A percentile compares a stretch with the other conserved stretches of the same genome.
phyloP scores from a whole-genome alignment of 1,140 invertebrate genomes.

The Monochamus saltuarius region DNA sequence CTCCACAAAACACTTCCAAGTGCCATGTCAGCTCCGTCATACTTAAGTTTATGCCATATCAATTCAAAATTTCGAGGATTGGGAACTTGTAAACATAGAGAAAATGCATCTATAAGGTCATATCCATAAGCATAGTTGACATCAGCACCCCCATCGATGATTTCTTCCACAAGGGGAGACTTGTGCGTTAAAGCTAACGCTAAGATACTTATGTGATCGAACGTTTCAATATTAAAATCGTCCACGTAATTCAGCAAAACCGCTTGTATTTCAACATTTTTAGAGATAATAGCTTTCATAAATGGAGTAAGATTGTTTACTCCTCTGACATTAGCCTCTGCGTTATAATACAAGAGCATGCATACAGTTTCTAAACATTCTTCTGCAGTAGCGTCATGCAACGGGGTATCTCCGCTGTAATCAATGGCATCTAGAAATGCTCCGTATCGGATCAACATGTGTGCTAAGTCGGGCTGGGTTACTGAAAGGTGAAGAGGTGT shows the following conservation, averaged over 20 bases:
- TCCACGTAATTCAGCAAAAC: constrained; percentile 15
- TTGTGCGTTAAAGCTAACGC: constrained; percentile 13
- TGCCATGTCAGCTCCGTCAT: constrained; percentile 16
- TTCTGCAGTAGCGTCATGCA: constrained; percentile 15
- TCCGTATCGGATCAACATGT: constrained; percentile 10
- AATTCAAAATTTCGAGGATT: constrained; percentile 11
- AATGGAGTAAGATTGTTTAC: constrained; percentile 18
- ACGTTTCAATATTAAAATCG: constrained; percentile 17
- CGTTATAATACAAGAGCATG: constrained; percentile 20
- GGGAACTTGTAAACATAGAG: constrained; percentile 10
- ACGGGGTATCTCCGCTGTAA: constrained; percentile 16
- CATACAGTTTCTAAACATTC: constrained; percentile 18
- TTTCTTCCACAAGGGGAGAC: constrained; percentile 15
- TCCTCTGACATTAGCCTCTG: constrained; percentile 17
- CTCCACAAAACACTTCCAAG: constrained; percentile 14
- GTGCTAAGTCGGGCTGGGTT: not conserved
- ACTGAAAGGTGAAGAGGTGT: constrained; percentile 19
- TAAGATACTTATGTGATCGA: constrained; percentile 5
- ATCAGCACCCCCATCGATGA: constrained; percentile 14
- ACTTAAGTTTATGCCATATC: constrained; percentile 12
- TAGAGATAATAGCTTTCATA: constrained; percentile 20
- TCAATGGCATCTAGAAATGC: constrained; percentile 16
- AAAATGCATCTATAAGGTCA: constrained; percentile 18
- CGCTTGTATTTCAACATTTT: constrained; percentile 13
- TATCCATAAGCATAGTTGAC: constrained; percentile 18